A percentile compares a stretch with the other conserved stretches of the same genome.
Evolutionary conservation across 2,797 vertebrate species (phyloP).

Genomic region (Macropodus opercularis): DNA sequence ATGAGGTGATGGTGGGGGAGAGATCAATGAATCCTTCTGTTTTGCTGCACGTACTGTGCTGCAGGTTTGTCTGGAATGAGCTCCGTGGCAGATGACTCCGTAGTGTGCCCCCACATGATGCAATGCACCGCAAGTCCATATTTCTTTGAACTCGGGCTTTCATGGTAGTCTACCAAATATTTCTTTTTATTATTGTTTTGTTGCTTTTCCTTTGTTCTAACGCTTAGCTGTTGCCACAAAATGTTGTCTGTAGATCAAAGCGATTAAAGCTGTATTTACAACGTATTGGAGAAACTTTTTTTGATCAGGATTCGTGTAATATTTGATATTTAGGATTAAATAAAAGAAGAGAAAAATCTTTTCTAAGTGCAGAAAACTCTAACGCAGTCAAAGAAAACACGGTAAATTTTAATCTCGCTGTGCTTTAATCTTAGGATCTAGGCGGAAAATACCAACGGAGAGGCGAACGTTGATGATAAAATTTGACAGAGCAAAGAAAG

Average conservation of each 20-base stretch:
- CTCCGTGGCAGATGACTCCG: constrained; percentile 73
- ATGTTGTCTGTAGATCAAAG: constrained; percentile 36
- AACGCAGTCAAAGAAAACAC: constrained; percentile 21
- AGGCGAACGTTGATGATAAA: constrained; percentile 35
- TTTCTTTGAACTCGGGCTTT: constrained; percentile 84
- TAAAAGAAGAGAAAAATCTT: constrained; percentile 4
- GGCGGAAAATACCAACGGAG: constrained; percentile 28
- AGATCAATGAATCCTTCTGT: constrained; percentile 64
- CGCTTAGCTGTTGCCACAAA: constrained; percentile 50
- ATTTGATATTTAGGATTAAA: constrained; percentile 30
- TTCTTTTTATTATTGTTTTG: constrained; percentile 75
- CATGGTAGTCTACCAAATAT: constrained; percentile 78
- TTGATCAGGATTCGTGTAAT: constrained; percentile 30
- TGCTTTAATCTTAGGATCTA: constrained; percentile 47
- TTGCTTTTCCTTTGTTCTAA: constrained; percentile 54
- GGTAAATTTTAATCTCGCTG: constrained; percentile 12
- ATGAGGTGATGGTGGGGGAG: constrained; percentile 46
- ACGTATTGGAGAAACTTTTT: constrained; percentile 3
- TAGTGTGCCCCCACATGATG: constrained; percentile 79
- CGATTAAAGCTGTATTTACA: constrained; percentile 7
- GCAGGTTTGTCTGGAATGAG: constrained; percentile 70
- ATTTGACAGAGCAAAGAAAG: constrained; percentile 45
- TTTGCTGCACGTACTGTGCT: constrained; percentile 46
- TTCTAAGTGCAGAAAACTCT: constrained; percentile 13
- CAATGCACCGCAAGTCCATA: constrained; percentile 81